These are phyloP conservation scores for Amia ocellicauda DNA, from an alignment of 2,113 vertebrate genomes.

Conservation along the genomic window DNA sequence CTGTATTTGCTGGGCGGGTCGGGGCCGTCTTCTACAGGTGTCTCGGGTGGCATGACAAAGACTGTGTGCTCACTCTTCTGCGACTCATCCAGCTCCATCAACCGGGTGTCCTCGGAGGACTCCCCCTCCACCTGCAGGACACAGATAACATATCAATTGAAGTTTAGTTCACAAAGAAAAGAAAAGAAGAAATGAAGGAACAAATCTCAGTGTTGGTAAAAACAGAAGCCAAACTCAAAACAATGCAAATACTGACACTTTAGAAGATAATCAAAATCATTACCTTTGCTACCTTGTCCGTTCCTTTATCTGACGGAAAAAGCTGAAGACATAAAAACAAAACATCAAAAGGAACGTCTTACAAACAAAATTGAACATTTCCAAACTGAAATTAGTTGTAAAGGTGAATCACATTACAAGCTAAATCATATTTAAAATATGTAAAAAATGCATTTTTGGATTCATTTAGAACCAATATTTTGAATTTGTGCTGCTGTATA, in stretches of 20 bases:
- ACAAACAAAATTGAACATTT: not conserved
- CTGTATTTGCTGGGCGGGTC: slow-evolving; percentile 72
- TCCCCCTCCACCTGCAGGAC: slow-evolving; percentile 79
- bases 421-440: too few species aligned
- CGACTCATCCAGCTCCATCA: slow-evolving; percentile 94
- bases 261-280: slow-evolving; percentile 16
- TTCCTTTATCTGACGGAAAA: slow-evolving; percentile 89
- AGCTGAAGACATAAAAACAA: slow-evolving; percentile 69
- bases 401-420: too few species aligned
- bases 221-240: slow-evolving; percentile 28
- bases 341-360: slow-evolving; percentile 57
- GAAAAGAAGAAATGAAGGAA: not conserved
- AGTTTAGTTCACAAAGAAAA: slow-evolving; percentile 32
- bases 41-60: slow-evolving; percentile 89
- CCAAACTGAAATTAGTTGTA: too few species aligned
- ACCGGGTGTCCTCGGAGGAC: slow-evolving; percentile 75
- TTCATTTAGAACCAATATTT: too few species aligned
- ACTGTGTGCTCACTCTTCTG: slow-evolving; percentile 96
- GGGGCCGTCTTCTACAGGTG: slow-evolving; percentile 59
- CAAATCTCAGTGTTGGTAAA: slow-evolving; percentile 7
- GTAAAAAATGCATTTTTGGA: too few species aligned
- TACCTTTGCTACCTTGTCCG: slow-evolving; percentile 93
- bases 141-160: too few species aligned
- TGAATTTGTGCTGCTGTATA: too few species aligned
- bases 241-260: slow-evolving; percentile 15